Base-by-base conservation (phyloP, 2,797 vertebrate genomes). In the Enteromius argenteus region DNA sequence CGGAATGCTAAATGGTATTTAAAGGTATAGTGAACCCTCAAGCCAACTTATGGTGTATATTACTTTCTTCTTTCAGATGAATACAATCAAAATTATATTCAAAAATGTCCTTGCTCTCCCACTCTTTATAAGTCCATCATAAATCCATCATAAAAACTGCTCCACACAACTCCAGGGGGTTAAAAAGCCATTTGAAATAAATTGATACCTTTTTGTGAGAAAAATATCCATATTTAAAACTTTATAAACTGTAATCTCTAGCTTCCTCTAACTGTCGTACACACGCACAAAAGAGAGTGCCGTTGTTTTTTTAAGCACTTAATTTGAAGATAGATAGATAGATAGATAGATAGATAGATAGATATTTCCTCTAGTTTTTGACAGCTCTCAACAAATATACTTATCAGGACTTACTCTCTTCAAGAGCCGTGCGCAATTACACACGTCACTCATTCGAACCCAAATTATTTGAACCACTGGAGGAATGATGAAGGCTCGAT, bases 391-490 rank as follows among this genome's bases (percentile, higher is more conserved):
- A 87, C 87, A 92, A 90, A 93, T 91, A 92, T 88, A 92, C 89
- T 91, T 91, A 92, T 92, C 86, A 90, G 88, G 86, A 85, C 78
- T 91, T 90, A 92, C 89, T 83, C 67, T 91, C 88, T 86, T 88
- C 86, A 85, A 87, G 81, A 90, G 87, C 91, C 87, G 89, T 85
- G 84, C 90, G 91, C 93, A 94, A 95, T 95, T 95, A 94, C 93
- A 93, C 91, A 90, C 93, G 94, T 95, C 95, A 95, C 90, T 96
- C 94, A 94, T 92, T 94, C 92, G 85, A 93, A 88, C 86, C 89
- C 60, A 91, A 91, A 94, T 93, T 66, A 93, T 94, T 92, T 91
- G 90, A 94, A 93, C 91, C 93, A 91, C 87, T 89, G 92, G 93
- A 95, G 91, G 93, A 93, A 93, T 89, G 74, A 93, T 94, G 91